Percentiles rank a stretch among this genome's conserved stretches.
These are phyloP conservation scores for Patella vulgata DNA, from an alignment of 1,140 invertebrate genomes.

Conservation along the genomic window DNA sequence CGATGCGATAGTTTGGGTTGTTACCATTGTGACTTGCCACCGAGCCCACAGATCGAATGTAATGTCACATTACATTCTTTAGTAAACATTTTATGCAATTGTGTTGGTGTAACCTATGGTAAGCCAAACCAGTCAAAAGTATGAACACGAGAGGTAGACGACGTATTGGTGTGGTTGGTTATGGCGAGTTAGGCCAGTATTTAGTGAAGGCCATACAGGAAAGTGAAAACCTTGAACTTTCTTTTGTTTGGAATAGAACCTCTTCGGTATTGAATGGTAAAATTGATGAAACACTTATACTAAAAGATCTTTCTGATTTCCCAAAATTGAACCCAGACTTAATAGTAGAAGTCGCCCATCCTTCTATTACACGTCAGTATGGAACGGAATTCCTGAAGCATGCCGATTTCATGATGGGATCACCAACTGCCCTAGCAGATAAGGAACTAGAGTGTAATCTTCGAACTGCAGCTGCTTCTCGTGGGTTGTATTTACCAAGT, in stretches of 20 bases:
- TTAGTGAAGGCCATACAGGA: constrained; percentile 64
- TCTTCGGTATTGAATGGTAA: constrained; percentile 45
- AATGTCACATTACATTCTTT: no score
- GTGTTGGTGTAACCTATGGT: no score
- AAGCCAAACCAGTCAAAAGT: no score
- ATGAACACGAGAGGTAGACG: no score
- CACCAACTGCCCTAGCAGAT: constrained; percentile 71
- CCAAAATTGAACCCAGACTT: constrained; percentile 66
- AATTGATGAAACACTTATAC: constrained; percentile 56
- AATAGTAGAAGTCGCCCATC: constrained; percentile 74
- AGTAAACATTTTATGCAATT: no score
- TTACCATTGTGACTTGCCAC: no score
- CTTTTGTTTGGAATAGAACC: constrained; percentile 72
- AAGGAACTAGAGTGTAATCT: constrained; percentile 62
- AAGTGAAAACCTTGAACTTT: constrained; percentile 63
- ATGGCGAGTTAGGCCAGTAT: constrained; percentile 70
- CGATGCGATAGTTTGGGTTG: no score
- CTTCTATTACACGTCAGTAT: constrained; percentile 68
- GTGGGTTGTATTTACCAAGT: constrained; percentile 71
- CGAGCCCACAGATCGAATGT: no score
- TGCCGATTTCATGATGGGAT: constrained; percentile 71
- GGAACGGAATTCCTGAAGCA: constrained; percentile 67
- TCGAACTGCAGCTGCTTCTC: constrained; percentile 50
- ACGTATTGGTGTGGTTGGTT: constrained; percentile 70
- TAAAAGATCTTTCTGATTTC: constrained; percentile 64